A percentile compares a stretch with the other conserved stretches of the same genome.
Conservation (phyloP, 2,888 invertebrate species). For the Phalera bucephala region DNA sequence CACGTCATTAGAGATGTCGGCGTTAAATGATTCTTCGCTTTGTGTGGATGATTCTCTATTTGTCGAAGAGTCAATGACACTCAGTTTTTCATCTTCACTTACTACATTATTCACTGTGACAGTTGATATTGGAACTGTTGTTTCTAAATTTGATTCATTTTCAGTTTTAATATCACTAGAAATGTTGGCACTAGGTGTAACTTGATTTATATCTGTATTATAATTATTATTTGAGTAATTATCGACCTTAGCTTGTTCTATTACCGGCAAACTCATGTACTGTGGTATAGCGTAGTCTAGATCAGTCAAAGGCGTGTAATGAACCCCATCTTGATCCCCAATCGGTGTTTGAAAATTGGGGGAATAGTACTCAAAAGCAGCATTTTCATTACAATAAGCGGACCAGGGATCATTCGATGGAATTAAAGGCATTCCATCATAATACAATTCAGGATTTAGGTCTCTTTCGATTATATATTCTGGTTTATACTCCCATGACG, state of each 20-base stretch:
- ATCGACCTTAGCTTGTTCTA: slow-evolving; percentile 53
- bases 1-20: slow-evolving; percentile 71
- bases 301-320: slow-evolving; percentile 71
- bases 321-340: slow-evolving; percentile 52
- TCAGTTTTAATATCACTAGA: slow-evolving; percentile 34
- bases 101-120: slow-evolving; percentile 38
- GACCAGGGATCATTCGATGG: slow-evolving; percentile 76
- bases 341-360: slow-evolving; percentile 59
- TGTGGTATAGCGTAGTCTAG: slow-evolving; percentile 74
- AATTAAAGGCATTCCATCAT: slow-evolving; percentile 66
- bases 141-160: slow-evolving; percentile 24
- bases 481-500: slow-evolving; percentile 70
- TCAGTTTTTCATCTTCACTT: slow-evolving; percentile 52
- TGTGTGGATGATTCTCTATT: slow-evolving; percentile 59
- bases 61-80: slow-evolving; percentile 36
- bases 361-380: slow-evolving; percentile 63
- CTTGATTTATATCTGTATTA: slow-evolving; percentile 23
- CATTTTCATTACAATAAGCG: slow-evolving; percentile 57
- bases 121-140: slow-evolving; percentile 26
- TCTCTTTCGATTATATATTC: slow-evolving; percentile 55
- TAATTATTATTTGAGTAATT: slow-evolving; percentile 34
- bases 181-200: slow-evolving; percentile 29
- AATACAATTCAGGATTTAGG: slow-evolving; percentile 59
- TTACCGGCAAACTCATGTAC: slow-evolving; percentile 67
- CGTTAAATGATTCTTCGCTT: slow-evolving; percentile 72